Evolutionary conservation across 1,140 invertebrate species (phyloP), one percentile per base, ranked within the genome.

Genomic region (Drosophila bifasciata): DNA sequence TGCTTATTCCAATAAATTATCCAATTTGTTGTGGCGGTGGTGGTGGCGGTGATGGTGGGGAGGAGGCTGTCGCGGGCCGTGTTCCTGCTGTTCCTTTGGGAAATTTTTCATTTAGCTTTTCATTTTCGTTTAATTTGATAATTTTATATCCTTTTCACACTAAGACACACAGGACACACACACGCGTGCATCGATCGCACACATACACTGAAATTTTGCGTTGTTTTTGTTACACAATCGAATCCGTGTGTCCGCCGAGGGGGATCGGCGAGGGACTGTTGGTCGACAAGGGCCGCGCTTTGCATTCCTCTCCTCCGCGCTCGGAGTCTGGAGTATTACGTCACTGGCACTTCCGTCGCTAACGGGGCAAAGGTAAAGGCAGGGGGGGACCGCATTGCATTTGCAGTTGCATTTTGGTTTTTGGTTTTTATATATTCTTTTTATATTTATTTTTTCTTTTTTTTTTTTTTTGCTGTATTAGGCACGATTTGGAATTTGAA

Each of bases 401-500:
- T 85, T 61, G 63, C 62, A 72, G 51, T 75, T 76, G 79, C 71
- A 78, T 56, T 36, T 49, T 41, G 19, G n/a, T 48, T 44, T 44
- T 57, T 57, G 43, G 17, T 56, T 43, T 21, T 21, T 21, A 4
- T 41, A 11, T 43, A 17, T 15, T 23, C 17, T 57, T 25, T 13
- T 45, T 57, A 19, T 46, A 3, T 13, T 39, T 58, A 9, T 7
- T 45, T 58, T 15, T 36, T 36, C n/a, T 48, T 23, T 40, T 46
- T 16, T 8, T 46, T 9, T 1, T 46, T 39, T 17, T 17, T 64
- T 63, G 70, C 66, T 60, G 64, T 69, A 49, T 64, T 58, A 84
- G 80, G 80, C 80, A 84, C 80, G 72, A 80, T 84, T 84, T 84
- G 80, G 81, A 86, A 76, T 86, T 85, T 86, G 77, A 85, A 85